phyloP scores from a whole-genome alignment of 2,888 invertebrate genomes.

The Cerastis leucographa region DNA sequence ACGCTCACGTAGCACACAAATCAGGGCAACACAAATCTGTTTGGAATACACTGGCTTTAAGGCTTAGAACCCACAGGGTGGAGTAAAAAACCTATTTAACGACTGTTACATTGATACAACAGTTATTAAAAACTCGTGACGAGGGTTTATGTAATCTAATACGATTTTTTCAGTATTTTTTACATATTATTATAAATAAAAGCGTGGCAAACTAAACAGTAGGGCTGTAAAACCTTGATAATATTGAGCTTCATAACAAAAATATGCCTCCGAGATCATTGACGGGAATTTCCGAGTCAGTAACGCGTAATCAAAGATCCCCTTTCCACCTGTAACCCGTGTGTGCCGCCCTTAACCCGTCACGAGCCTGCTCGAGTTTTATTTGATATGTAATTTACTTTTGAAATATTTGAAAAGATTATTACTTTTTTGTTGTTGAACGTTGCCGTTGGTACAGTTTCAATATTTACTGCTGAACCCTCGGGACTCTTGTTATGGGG shows the following conservation, averaged over 20 bases:
- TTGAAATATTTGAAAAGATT: constrained; percentile 68
- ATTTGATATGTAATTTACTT: constrained; percentile 67
- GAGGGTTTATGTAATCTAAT: neutral
- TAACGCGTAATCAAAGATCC: constrained; percentile 32
- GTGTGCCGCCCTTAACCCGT: constrained; percentile 35
- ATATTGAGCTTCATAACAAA: neutral
- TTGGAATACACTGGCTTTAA: constrained; percentile 48
- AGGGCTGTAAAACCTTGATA: neutral
- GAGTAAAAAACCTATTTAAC: neutral
- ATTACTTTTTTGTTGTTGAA: constrained; percentile 61
- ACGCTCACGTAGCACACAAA: constrained; percentile 66
- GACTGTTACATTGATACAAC: neutral
- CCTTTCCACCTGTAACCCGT: constrained; percentile 9
- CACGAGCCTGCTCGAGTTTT: constrained; percentile 61
- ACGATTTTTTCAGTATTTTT: neutral
- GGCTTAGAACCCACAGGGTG: constrained; percentile 11
- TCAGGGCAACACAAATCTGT: constrained; percentile 58
- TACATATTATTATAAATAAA: neutral
- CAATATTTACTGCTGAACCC: constrained; percentile 63
- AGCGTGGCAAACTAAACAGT: neutral
- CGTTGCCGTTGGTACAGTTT: constrained; percentile 52
- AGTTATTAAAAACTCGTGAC: constrained; percentile 7
- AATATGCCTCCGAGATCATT: constrained; percentile 22
- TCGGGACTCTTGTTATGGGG: constrained; percentile 45
- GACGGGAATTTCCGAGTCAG: constrained; percentile 6